phyloP scores from a whole-genome alignment of 2,113 vertebrate species.

The Scomber scombrus region DNA sequence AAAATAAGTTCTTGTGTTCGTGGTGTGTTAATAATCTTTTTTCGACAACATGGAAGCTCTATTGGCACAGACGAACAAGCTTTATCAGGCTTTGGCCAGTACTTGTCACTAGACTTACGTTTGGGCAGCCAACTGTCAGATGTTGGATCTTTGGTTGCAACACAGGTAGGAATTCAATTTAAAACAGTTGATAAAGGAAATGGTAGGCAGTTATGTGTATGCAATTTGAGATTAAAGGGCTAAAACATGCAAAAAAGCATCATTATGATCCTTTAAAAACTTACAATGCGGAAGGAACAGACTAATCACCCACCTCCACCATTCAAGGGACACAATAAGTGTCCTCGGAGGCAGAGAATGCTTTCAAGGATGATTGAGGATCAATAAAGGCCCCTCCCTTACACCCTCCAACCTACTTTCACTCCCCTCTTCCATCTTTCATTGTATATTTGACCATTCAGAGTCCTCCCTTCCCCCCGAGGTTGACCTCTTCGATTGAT shows the following conservation, averaged over 20 bases:
- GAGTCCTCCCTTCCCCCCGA: background rate
- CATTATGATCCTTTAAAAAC: constrained; percentile 13
- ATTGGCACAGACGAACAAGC: no score
- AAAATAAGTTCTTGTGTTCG: no score
- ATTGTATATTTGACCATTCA: constrained; percentile 33
- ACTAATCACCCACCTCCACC: constrained; percentile 15
- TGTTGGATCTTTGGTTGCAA: background rate
- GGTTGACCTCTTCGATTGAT: constrained; percentile 37
- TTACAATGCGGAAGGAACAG: constrained; percentile 2
- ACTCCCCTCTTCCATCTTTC: constrained; percentile 30
- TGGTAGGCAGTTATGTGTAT: background rate
- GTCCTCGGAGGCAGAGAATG: constrained; percentile 25
- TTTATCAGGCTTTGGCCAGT: no score
- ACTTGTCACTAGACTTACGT: background rate
- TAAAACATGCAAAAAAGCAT: background rate
- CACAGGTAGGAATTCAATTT: background rate
- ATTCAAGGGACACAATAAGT: constrained; percentile 19
- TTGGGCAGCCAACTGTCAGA: background rate
- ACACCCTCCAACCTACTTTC: constrained; percentile 15
- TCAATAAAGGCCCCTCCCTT: constrained; percentile 47
- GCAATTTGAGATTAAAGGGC: background rate
- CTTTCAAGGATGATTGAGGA: constrained; percentile 60
- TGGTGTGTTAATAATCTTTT: no score
- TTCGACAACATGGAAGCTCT: no score
- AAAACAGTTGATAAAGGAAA: background rate